Evolutionary conservation across 2,113 vertebrate genomes (phyloP).

Genomic region (Stictonetta naevosa): DNA sequence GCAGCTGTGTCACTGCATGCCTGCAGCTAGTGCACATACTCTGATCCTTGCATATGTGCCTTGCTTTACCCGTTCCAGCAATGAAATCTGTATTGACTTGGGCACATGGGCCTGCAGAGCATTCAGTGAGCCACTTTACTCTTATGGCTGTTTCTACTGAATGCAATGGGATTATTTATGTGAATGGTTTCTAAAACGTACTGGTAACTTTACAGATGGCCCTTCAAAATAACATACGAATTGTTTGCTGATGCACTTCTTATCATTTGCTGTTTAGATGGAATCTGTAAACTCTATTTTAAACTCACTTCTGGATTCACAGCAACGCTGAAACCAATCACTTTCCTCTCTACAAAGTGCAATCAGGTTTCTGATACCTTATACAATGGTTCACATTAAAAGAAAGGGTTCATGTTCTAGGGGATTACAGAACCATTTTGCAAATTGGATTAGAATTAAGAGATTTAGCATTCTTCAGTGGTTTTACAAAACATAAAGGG

Average conservation of each 20-base stretch:
- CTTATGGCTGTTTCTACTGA: not conserved
- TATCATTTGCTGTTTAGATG: not conserved
- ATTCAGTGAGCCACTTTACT: not conserved
- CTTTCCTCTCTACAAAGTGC: not conserved
- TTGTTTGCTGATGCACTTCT: not conserved
- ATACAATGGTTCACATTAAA: not conserved
- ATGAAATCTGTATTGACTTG: not conserved
- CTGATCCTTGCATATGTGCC: not conserved
- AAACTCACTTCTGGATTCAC: not conserved
- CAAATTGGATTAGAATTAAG: constrained; percentile 31
- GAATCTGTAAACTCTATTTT: not conserved
- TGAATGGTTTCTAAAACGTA: not conserved
- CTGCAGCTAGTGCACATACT: not conserved
- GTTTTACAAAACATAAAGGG: not conserved
- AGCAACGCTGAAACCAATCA: not conserved
- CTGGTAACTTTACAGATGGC: not conserved
- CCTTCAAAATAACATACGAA: not conserved
- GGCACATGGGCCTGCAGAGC: not conserved
- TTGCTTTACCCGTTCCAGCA: not conserved
- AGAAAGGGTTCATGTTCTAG: not conserved
- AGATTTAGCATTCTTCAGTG: constrained; percentile 1
- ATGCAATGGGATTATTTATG: not conserved
- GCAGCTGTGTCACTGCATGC: not conserved
- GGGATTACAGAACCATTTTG: constrained; percentile 20
- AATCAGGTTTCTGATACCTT: not conserved